phyloP scores from a whole-genome alignment of 2,888 invertebrate species.

The Euplexia lucipara region DNA sequence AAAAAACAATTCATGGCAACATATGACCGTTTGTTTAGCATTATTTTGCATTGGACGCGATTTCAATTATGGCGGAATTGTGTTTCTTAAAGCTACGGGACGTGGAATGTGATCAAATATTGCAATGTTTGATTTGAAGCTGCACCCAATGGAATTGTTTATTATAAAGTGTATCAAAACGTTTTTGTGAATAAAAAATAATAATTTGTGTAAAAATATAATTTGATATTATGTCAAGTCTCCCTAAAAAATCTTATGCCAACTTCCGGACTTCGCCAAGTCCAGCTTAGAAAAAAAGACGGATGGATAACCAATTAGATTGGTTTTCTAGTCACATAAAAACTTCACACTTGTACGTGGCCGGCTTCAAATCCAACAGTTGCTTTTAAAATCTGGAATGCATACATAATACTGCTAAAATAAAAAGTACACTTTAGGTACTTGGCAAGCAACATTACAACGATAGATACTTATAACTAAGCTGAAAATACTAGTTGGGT shows the following conservation, averaged over 20 bases:
- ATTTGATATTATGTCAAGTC: too few relatives aligned
- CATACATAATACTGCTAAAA: conserved; percentile 61
- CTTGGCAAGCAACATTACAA: conserved; percentile 68
- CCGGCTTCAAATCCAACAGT: conserved; percentile 55
- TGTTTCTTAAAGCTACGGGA: conserved; percentile 65
- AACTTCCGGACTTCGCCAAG: too few relatives aligned
- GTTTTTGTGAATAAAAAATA: conserved; percentile 21
- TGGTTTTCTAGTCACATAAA: conserved; percentile 8
- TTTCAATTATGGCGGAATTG: conserved; percentile 65
- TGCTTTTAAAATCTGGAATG: conserved; percentile 47
- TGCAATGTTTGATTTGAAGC: conserved; percentile 50
- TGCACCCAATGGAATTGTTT: background rate
- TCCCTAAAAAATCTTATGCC: background rate
- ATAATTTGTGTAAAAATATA: background rate
- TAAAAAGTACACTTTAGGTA: conserved; percentile 51
- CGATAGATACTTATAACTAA: conserved; percentile 66
- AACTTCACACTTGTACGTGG: background rate
- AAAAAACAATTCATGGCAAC: conserved; percentile 68
- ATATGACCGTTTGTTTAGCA: conserved; percentile 64
- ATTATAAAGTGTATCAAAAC: conserved; percentile 12
- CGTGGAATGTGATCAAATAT: conserved; percentile 62
- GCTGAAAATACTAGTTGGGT: conserved; percentile 51
- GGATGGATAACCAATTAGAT: conserved; percentile 26
- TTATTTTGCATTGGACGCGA: conserved; percentile 69
- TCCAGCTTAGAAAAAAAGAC: background rate